These are phyloP conservation scores for Lepidochrysops patricia DNA, from an alignment of 2,888 invertebrate genomes.

Conservation along the genomic window DNA sequence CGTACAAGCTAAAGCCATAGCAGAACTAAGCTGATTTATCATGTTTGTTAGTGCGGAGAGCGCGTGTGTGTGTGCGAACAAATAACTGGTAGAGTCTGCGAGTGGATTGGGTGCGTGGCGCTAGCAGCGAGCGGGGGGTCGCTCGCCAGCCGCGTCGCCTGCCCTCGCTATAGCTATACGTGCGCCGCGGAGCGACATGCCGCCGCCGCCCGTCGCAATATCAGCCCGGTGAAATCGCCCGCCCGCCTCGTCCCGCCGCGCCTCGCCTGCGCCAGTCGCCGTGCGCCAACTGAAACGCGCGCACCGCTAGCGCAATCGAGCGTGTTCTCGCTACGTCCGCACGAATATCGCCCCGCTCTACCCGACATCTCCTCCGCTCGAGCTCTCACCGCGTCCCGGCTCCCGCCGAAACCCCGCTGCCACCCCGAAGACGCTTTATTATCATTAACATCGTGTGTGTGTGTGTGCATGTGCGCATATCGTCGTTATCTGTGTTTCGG, in stretches of 20 bases:
- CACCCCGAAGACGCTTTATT: conserved; percentile 30
- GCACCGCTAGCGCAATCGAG: conserved; percentile 70
- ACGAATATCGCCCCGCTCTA: conserved; percentile 46
- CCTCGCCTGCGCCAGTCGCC: conserved; percentile 73
- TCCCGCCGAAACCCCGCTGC: background rate
- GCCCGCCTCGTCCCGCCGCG: conserved; percentile 67
- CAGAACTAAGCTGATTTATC: conserved; percentile 30
- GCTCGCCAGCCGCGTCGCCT: conserved; percentile 55
- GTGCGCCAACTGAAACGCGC: conserved; percentile 74
- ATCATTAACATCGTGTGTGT: conserved; percentile 35
- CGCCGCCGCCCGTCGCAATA: conserved; percentile 72
- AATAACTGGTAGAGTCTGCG: conserved; percentile 55
- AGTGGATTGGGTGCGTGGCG: conserved; percentile 49
- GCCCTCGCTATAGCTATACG: conserved; percentile 66
- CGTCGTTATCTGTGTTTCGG: conserved; percentile 51
- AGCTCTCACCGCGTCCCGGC: conserved; percentile 37
- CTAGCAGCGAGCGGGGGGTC: conserved; percentile 19
- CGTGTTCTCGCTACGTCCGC: conserved; percentile 47
- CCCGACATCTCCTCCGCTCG: conserved; percentile 36
- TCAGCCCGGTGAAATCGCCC: conserved; percentile 74
- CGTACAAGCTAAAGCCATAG: conserved; percentile 26
- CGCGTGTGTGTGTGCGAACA: conserved; percentile 28
- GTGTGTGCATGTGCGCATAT: conserved; percentile 49
- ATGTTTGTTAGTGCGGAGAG: conserved; percentile 24
- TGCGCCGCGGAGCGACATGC: conserved; percentile 60